These are phyloP conservation scores for Fratercula arctica DNA, from an alignment of 2,797 vertebrate species.

Conservation along the genomic window DNA sequence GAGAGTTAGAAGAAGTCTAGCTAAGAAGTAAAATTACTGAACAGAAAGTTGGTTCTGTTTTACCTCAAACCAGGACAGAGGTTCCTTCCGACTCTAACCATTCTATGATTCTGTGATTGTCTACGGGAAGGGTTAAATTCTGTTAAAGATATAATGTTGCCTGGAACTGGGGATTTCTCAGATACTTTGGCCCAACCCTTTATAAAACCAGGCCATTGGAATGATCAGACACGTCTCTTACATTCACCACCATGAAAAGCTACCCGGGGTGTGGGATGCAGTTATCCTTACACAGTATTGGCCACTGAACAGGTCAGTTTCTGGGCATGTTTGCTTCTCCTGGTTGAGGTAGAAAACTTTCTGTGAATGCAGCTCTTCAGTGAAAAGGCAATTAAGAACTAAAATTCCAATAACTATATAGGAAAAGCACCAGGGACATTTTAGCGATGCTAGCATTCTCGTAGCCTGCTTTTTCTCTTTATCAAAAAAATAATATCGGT, in stretches of 20 bases:
- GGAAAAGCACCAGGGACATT: neutral
- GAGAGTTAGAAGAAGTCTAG: too few relatives aligned
- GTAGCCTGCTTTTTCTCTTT: neutral
- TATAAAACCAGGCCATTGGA: neutral
- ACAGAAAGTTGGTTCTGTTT: too few relatives aligned
- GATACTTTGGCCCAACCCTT: neutral
- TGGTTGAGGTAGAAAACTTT: neutral
- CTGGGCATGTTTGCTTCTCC: neutral
- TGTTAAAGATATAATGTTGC: neutral
- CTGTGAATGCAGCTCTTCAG: neutral
- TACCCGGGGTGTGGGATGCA: neutral
- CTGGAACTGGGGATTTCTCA: neutral
- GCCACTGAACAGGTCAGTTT: neutral
- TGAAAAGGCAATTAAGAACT: neutral
- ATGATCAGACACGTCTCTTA: neutral
- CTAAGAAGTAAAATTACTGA: too few relatives aligned
- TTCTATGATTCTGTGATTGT: neutral
- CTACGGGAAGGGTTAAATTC: neutral
- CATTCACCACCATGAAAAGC: neutral
- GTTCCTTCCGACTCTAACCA: neutral
- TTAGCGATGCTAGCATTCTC: neutral
- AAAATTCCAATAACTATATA: neutral
- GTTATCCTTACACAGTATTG: neutral
- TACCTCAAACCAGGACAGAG: too few relatives aligned
- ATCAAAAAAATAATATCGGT: neutral